Base-by-base conservation (phyloP, 1,140 invertebrate genomes). In the Drosophila ogumai region DNA sequence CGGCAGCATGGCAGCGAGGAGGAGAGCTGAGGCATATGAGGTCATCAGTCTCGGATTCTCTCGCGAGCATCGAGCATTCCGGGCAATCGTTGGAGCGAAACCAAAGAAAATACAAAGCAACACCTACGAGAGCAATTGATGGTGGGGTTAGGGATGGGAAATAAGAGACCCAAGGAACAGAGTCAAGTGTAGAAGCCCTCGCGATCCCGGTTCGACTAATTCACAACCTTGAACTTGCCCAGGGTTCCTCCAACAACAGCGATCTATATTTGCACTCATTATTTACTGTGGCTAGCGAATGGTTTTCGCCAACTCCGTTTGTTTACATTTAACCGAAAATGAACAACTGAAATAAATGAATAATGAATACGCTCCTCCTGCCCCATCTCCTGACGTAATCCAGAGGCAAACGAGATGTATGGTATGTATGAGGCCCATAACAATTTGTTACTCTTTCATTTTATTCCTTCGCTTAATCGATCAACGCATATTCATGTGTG, bases 391-490 rank as follows among this genome's bases (percentile, higher is more conserved):
- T 40, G 34, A 40, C 32, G 19, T 38, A 59, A 34, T 64, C 28
- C 28, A 8, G 31, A 40, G 34, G 61, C 60, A 10, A 40, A n/a
- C 43, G 46, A 38, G 64, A 43, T 50, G n/a, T 46, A 68, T 28
- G 28, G 50, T 15, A 36, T 54, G 17, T 9, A 52, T 52, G 32
- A 10, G 59, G 41, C 41, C 44, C 36, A 34, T 68, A 67, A 80
- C 63, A 88, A 88, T 88, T 87, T 82, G 75, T 80, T 80, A 76
- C 50, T 84, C 67, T 69, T 75, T 63, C 78, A 68, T 78, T 78
- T 86, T 68, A 76, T 74, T 82, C 47, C 61, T 61, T 74, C 60
- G 60, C 68, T 71, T 85, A 81, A 90, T 90, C 85, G 85, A 81
- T 90, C 85, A 81, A 60, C 71, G 71, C 69, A 85, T 74, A 88